Evolutionary conservation across 2,113 vertebrate genomes (phyloP).

Genomic region (Toxotes jaculatrix): DNA sequence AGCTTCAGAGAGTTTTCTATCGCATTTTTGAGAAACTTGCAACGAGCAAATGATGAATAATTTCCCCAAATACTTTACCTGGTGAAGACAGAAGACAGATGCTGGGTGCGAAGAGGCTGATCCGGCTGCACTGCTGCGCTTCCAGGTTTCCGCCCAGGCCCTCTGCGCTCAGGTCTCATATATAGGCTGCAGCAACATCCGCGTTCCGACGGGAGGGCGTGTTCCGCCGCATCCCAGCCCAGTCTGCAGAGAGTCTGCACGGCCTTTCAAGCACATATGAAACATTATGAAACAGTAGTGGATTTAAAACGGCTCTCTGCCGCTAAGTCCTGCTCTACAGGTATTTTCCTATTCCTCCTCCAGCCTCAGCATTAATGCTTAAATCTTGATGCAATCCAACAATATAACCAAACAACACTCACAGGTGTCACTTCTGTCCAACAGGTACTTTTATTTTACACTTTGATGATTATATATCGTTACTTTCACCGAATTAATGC

Average conservation of each 20-base stretch:
- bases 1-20: not conserved
- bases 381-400: not conserved
- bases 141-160: constrained; percentile 15
- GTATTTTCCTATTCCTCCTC: not conserved
- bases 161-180: not conserved
- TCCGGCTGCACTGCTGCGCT: not conserved
- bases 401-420: too few relatives aligned
- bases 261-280: too few relatives aligned
- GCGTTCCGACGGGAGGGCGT: constrained; percentile 28
- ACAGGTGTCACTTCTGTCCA: too few relatives aligned
- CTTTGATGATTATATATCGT: too few relatives aligned
- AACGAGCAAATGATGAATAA: not conserved
- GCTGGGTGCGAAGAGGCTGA: constrained; percentile 4
- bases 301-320: too few relatives aligned
- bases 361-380: too few relatives aligned
- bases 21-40: too few relatives aligned
- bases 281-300: not conserved
- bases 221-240: not conserved
- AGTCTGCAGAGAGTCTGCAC: too few relatives aligned
- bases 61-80: constrained; percentile 46
- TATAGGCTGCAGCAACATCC: constrained; percentile 44
- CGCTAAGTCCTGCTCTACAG: too few relatives aligned
- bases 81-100: constrained; percentile 40
- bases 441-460: too few relatives aligned
- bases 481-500: too few relatives aligned